A percentile compares a stretch with the other conserved stretches of the same genome.
These are phyloP conservation scores for Eupithecia subumbrata DNA, from an alignment of 2,888 invertebrate genomes.

Conservation along the genomic window DNA sequence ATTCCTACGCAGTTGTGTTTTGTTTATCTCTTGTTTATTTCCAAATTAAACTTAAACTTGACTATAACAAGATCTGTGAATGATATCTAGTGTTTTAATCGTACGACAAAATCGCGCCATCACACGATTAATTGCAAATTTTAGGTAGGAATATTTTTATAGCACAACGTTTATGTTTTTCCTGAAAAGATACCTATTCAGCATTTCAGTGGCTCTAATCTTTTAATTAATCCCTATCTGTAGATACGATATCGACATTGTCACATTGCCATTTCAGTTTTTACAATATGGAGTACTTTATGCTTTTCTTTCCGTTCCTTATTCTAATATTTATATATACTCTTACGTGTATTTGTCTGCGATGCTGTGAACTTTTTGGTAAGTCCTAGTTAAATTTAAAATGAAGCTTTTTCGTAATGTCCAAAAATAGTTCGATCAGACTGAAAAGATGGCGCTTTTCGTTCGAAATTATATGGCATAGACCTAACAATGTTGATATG, in stretches of 20 bases:
- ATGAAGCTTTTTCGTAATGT: too few relatives aligned
- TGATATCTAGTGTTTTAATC: neutral
- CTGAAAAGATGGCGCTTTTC: too few relatives aligned
- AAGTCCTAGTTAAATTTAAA: slow-evolving; percentile 42
- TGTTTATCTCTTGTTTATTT: too few relatives aligned
- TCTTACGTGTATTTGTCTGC: slow-evolving; percentile 61
- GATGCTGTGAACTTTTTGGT: slow-evolving; percentile 64
- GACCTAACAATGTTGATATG: too few relatives aligned
- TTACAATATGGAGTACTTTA: slow-evolving; percentile 50
- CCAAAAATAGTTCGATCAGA: too few relatives aligned
- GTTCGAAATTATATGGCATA: too few relatives aligned
- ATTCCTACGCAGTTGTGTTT: too few relatives aligned
- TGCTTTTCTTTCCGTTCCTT: slow-evolving; percentile 55
- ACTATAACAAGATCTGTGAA: neutral
- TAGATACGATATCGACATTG: slow-evolving; percentile 30
- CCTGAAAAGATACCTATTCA: neutral
- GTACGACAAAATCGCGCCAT: neutral
- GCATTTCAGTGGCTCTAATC: slow-evolving; percentile 15
- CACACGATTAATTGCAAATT: neutral
- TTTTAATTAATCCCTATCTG: slow-evolving; percentile 33
- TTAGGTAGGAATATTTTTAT: neutral
- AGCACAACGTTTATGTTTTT: neutral
- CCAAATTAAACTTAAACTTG: too few relatives aligned
- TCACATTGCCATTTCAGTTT: slow-evolving; percentile 31
- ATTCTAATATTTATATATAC: slow-evolving; percentile 55